phyloP scores from a whole-genome alignment of 2,797 vertebrate genomes.

The Scolopax rusticola region DNA sequence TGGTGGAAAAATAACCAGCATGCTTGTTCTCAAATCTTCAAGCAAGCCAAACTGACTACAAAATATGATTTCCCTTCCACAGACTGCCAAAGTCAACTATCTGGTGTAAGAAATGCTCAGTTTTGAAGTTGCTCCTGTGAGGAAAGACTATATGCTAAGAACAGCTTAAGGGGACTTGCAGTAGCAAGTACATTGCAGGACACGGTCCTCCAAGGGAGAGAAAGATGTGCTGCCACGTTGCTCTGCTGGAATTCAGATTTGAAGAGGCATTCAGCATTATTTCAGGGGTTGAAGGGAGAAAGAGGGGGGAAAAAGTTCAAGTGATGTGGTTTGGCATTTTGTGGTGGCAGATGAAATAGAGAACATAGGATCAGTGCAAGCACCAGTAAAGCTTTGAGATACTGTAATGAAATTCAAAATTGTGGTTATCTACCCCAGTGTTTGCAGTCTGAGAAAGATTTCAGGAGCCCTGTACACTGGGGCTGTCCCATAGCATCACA shows the following conservation, averaged over 20 bases:
- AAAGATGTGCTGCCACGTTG: fast-evolving
- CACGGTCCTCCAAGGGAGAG: fast-evolving
- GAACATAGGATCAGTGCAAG: neutral
- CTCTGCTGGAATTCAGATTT: neutral
- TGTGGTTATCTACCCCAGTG: neutral
- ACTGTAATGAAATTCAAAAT: neutral
- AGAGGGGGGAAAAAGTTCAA: neutral
- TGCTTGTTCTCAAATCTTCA: neutral
- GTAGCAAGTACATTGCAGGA: neutral
- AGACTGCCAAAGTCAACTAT: neutral
- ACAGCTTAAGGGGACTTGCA: neutral
- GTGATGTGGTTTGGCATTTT: neutral
- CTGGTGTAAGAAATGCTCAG: neutral
- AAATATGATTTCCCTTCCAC: neutral
- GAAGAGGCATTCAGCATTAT: neutral
- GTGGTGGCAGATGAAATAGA: neutral
- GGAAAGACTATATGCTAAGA: neutral
- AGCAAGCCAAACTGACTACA: neutral
- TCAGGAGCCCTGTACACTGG: neutral
- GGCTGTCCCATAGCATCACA: neutral
- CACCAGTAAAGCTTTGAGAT: neutral
- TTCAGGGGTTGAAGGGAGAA: neutral
- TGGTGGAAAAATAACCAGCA: neutral
- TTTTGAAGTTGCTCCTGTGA: neutral
- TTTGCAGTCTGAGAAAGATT: neutral